Evolutionary conservation across 2,113 vertebrate genomes (phyloP).

Genomic region (Notarius lentiginosus): DNA sequence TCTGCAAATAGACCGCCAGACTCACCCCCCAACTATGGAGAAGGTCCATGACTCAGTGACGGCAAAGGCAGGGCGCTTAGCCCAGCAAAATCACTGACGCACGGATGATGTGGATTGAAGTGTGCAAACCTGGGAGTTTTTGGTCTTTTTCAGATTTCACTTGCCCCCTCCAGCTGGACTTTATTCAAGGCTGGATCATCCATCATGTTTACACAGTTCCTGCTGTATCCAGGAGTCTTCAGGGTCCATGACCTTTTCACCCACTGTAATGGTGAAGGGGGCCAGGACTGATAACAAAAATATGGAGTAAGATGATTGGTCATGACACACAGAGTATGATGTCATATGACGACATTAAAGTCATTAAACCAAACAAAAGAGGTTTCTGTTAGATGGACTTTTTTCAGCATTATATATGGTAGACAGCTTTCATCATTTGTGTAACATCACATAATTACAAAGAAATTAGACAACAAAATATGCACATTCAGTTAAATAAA

Average conservation of each 20-base stretch:
- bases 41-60: slow-evolving; percentile 73
- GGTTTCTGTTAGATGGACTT: not conserved
- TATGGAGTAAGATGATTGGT: slow-evolving; percentile 11
- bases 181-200: slow-evolving; percentile 69
- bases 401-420: not conserved
- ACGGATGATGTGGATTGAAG: slow-evolving; percentile 5
- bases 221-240: slow-evolving; percentile 52
- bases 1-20: slow-evolving; percentile 79
- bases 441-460: not conserved
- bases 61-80: slow-evolving; percentile 57
- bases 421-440: not conserved
- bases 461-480: not conserved
- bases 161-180: slow-evolving; percentile 65
- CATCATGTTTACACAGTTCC: slow-evolving; percentile 67
- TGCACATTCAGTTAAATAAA: not conserved
- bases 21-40: slow-evolving; percentile 83
- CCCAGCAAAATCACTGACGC: not conserved
- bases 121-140: not conserved
- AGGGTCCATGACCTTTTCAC: slow-evolving; percentile 63
- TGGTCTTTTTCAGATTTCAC: slow-evolving; percentile 13
- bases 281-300: slow-evolving; percentile 41
- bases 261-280: slow-evolving; percentile 30
- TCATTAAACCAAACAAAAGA: slow-evolving; percentile 5
- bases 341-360: slow-evolving; percentile 14
- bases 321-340: slow-evolving; percentile 13